Percentiles rank a stretch among this genome's conserved stretches.
Evolutionary conservation across 37 sponge, comb jelly and placozoan species (phyloP).

Genomic region (Haliclona indistincta): DNA sequence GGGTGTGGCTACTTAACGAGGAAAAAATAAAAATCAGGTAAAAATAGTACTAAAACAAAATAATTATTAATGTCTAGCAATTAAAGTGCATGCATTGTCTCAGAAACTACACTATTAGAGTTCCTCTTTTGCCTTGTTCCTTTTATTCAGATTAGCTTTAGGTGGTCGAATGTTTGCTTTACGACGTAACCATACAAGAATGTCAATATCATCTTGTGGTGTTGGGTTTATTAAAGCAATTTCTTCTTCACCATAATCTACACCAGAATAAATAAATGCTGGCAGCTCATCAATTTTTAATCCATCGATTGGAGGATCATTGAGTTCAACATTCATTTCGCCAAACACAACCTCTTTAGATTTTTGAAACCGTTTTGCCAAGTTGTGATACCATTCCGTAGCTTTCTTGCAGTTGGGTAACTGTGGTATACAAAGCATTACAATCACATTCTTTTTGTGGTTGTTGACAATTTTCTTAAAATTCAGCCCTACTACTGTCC

Average conservation of each 20-base stretch:
- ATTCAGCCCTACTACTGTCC: conserved; percentile 74
- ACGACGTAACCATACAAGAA: not conserved
- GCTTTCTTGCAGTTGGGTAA: conserved; percentile 37
- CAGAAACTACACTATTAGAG: too few relatives aligned
- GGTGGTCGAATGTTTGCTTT: not conserved
- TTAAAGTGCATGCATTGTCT: too few relatives aligned
- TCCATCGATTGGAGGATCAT: conserved; percentile 35
- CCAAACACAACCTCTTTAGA: conserved; percentile 37
- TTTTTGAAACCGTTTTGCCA: conserved; percentile 36
- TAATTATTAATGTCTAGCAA: too few relatives aligned
- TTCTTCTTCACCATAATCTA: conserved; percentile 11
- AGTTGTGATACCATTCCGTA: conserved; percentile 24
- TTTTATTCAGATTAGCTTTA: not conserved
- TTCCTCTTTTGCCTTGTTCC: too few relatives aligned
- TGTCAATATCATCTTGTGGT: conserved; percentile 55
- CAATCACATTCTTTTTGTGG: conserved; percentile 21
- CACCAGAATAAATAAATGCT: conserved; percentile 22
- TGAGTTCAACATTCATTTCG: conserved; percentile 58
- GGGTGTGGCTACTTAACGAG: too few relatives aligned
- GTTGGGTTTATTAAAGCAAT: conserved; percentile 23
- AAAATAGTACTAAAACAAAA: too few relatives aligned
- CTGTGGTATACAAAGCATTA: conserved; percentile 49
- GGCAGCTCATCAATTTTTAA: conserved; percentile 29
- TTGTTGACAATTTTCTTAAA: conserved; percentile 66
- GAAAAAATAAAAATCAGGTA: too few relatives aligned